Conservation (phyloP, 2,113 vertebrate genomes). For the Alosa alosa region DNA sequence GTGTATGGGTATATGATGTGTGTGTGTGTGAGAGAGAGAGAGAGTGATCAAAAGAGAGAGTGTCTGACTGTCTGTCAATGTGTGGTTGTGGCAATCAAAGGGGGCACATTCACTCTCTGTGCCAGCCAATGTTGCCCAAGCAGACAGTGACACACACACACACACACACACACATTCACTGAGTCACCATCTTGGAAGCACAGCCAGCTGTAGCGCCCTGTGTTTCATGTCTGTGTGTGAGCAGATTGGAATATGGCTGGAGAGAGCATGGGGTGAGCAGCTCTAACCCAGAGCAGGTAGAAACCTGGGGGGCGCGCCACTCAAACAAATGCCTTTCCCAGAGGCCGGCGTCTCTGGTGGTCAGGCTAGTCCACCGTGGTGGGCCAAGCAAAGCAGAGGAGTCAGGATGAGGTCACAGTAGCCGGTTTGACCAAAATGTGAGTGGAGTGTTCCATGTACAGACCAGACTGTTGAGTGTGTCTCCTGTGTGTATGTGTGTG, state of each 20-base stretch:
- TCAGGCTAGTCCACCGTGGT: background rate
- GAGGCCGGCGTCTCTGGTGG: background rate
- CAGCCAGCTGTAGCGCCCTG: background rate
- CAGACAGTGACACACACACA: background rate
- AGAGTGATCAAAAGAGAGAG: too few species aligned
- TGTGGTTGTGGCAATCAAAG: background rate
- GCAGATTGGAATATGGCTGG: background rate
- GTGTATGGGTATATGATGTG: background rate
- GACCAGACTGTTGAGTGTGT: background rate
- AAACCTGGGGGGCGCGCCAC: too few species aligned
- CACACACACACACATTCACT: background rate
- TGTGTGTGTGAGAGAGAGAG: background rate
- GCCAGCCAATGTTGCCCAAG: background rate
- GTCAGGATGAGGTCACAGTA: background rate
- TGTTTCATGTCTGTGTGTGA: background rate
- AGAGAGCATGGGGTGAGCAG: background rate
- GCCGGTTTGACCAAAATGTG: background rate
- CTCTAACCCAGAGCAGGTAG: background rate
- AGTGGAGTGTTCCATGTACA: background rate
- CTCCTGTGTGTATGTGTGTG: background rate
- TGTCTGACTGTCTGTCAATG: too few species aligned
- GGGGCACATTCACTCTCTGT: background rate
- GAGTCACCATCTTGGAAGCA: constrained; percentile 18
- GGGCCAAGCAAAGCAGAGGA: background rate
- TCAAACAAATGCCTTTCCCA: too few species aligned